These are phyloP conservation scores for Ectemnius lituratus DNA, from an alignment of 2,888 invertebrate species.

Conservation along the genomic window DNA sequence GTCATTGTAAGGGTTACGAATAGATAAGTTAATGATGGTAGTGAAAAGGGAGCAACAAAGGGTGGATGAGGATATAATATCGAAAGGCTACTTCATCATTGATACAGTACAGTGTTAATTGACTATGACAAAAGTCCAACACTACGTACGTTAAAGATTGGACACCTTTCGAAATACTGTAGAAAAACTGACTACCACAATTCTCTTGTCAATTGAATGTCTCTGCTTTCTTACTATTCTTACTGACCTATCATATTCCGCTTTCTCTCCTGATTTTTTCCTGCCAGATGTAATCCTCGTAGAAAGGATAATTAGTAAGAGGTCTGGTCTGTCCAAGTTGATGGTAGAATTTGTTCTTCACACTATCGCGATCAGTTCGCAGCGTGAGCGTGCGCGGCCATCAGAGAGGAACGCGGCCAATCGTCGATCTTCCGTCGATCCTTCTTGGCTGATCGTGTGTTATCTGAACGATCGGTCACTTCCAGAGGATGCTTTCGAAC, in stretches of 20 bases:
- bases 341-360: not conserved
- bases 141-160: not conserved
- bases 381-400: not conserved
- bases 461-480: not conserved
- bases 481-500: not conserved
- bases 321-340: not conserved
- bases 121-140: conserved; percentile 1
- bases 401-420: not conserved
- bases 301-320: not conserved
- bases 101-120: not conserved
- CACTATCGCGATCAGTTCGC: not conserved
- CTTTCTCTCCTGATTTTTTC: not conserved
- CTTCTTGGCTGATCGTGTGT: not conserved
- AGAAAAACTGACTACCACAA: not conserved
- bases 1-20: no score
- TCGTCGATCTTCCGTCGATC: conserved; percentile 5
- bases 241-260: conserved; percentile 30
- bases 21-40: no score
- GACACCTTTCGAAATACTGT: not conserved
- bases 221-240: conserved; percentile 10
- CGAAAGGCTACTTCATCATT: not conserved
- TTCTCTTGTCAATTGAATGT: conserved; percentile 1
- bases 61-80: not conserved
- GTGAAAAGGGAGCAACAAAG: no score
- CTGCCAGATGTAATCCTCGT: not conserved